A percentile compares a stretch with the other conserved stretches of the same genome.
phyloP scores from a whole-genome alignment of 2,888 invertebrate genomes.

The Ochropleura plecta region DNA sequence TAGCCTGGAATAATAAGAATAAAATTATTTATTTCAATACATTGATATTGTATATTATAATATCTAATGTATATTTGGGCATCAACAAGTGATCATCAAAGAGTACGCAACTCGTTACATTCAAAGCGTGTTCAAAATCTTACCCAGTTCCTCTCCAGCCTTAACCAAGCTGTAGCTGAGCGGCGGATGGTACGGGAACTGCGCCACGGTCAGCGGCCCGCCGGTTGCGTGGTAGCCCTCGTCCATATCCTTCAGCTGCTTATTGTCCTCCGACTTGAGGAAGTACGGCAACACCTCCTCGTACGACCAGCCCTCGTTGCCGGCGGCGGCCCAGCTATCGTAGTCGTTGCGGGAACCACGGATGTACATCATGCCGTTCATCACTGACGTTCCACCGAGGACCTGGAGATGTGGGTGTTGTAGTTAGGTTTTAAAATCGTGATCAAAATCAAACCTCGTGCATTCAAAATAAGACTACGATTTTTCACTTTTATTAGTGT shows the following conservation, averaged over 20 bases:
- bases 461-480: background rate
- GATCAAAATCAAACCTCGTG: background rate
- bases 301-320: conserved; percentile 97
- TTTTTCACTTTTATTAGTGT: background rate
- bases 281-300: conserved; percentile 97
- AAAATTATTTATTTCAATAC: too few species aligned
- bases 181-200: conserved; percentile 96
- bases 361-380: conserved; percentile 99
- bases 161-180: conserved; percentile 94
- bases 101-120: background rate
- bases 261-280: conserved; percentile 96
- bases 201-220: conserved; percentile 94
- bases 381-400: conserved; percentile 97
- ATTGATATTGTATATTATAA: too few species aligned
- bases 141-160: conserved; percentile 94
- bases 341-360: conserved; percentile 96
- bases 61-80: too few species aligned
- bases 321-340: conserved; percentile 96
- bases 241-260: conserved; percentile 93
- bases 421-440: background rate
- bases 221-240: conserved; percentile 94
- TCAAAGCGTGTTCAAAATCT: conserved; percentile 12
- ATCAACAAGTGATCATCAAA: background rate
- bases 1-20: conserved; percentile 89
- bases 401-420: conserved; percentile 87